Base-by-base conservation (phyloP, 2,888 invertebrate species). In the Allacma fusca region DNA sequence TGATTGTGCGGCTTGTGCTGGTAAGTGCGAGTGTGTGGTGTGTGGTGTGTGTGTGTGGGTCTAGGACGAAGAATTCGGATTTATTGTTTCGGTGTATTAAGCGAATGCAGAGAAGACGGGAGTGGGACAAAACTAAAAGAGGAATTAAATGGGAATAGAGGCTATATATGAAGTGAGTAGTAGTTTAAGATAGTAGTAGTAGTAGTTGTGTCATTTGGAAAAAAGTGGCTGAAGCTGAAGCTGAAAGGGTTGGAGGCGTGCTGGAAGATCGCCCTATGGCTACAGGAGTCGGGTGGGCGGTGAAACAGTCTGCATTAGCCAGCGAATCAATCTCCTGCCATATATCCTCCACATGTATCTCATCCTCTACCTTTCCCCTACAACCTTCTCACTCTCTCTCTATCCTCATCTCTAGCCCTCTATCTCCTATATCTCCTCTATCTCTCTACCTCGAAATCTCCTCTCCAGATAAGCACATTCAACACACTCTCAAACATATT, bases 271-370 rank as follows among this genome's bases (percentile, higher is more conserved):
- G 78, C 79, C 82, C 82, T 82, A 82, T 82, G 82, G 79, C 81
- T 80, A 79, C 78, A 80, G 64, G 70, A 79, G 72, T 74, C 77
- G 81, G 80, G 80, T 81, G 82, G 82, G 82, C 82, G 82, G 82
- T 79, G 80, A 80, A 79, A 80, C 78, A 77, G 75, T 78, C 80
- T 57, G 77, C 80, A 81, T 82, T 82, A 82, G 81, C 81, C 80
- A 81, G 81, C 81, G 83, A 83, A 83, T 83, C 83, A 83, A 83
- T 83, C 81, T 83, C 80, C 80, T 80, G 80, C 82, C 80, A 81
- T 81, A 81, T 80, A 75, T 67, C 75, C 75, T 65, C 67, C 75
- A 40, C 4, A 9, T 62, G 62, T 62, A 62, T 62, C 59, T 69
- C 65, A 28, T 59, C 59, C 34, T 44, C 76, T 67, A 34, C 34